Evolutionary conservation across 2,888 invertebrate species (phyloP), one percentile per base, ranked within the genome.

Genomic region (Podotricha telesiphe): DNA sequence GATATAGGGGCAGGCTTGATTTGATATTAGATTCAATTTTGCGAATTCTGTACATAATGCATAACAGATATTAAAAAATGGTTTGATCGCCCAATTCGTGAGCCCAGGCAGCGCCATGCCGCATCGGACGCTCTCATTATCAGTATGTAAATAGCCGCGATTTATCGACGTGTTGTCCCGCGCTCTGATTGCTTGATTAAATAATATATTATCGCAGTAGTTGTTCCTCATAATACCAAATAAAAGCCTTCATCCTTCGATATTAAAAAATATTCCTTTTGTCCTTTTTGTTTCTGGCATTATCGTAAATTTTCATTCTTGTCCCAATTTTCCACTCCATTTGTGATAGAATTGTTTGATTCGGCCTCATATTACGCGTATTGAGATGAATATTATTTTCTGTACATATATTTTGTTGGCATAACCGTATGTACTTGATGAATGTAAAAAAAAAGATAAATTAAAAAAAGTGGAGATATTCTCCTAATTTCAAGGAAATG

Each of bases 111-210:
- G 15, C 10, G 7, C 5, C 11, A 17, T 0, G 20, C 17, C 19
- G 48, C 22, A 48, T n/a, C 40, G 56, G 47, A 40, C 51, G 34
- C 28, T 50, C 62, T 66, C 62, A 63, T 66, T 62, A 65, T 65
- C 48, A 45, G 56, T 56, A 71, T 68, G 71, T 71, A 68, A 68
- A 66, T 69, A 68, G 50, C 56, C 63, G 48, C 61, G 62, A 62
- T 62, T 70, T 67, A 70, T 63, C 62, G 47, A 63, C 53, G 69
- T 67, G 67, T 62, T 66, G 65, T 69, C 55, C 55, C 53, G 45
- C 66, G 69, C 53, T 48, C 59, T 40, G 50, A 40, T 42, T 67
- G 67, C 59, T 59, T 67, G 50, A 40, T 58, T 50, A 67, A 59
- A 59, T 67, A 62, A 62, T 62, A 62, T 62, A 48, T 42, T 28